These are phyloP conservation scores for Tanypteryx hageni DNA, from an alignment of 2,888 invertebrate species.

Conservation along the genomic window DNA sequence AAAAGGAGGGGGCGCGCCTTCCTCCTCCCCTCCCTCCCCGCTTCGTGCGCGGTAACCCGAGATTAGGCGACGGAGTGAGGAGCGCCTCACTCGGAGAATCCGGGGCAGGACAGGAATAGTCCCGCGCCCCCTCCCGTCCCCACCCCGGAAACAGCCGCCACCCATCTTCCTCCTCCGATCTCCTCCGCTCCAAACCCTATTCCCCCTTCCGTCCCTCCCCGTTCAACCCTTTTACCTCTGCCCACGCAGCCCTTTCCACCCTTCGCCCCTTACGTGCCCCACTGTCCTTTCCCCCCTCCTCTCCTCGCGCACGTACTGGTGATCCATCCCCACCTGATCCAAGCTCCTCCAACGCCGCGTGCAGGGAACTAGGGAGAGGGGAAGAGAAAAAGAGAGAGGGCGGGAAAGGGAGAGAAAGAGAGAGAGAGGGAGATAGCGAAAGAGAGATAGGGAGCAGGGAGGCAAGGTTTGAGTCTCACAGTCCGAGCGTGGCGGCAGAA, in stretches of 20 bases:
- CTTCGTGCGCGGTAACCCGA: constrained; percentile 48
- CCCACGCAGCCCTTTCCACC: background rate
- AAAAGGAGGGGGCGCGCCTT: constrained; percentile 58
- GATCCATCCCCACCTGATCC: background rate
- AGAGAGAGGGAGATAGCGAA: background rate
- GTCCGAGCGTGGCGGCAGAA: constrained; percentile 62
- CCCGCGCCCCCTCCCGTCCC: background rate
- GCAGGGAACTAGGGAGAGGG: background rate
- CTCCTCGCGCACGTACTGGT: background rate
- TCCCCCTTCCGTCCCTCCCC: background rate
- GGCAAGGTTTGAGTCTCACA: background rate
- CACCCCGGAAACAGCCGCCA: constrained; percentile 46
- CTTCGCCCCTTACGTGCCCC: background rate
- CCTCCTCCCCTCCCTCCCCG: background rate
- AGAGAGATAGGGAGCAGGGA: constrained; percentile 12
- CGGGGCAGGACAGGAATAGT: constrained; percentile 47
- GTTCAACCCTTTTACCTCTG: background rate
- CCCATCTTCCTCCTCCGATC: constrained; percentile 15
- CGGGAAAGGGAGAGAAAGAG: background rate
- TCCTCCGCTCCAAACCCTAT: background rate
- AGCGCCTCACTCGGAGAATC: constrained; percentile 10
- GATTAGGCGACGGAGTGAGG: constrained; percentile 23
- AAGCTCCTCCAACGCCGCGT: background rate
- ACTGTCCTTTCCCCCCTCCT: background rate
- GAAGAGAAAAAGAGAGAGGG: background rate